phyloP scores from a whole-genome alignment of 2,797 vertebrate species.

The Myripristis jacobus region DNA sequence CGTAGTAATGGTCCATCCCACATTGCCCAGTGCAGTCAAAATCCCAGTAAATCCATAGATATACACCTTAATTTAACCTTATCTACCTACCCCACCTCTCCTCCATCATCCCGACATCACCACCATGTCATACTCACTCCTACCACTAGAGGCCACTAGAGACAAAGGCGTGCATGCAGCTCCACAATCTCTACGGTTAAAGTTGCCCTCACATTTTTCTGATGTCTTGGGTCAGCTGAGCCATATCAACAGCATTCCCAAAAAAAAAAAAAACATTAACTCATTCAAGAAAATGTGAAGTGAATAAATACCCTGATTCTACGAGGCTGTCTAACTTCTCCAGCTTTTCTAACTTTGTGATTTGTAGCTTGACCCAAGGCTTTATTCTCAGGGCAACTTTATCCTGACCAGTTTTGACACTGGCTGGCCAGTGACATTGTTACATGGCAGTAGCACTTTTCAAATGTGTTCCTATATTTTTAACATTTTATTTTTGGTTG shows the following conservation, averaged over 20 bases:
- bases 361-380: conserved; percentile 62
- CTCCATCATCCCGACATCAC: conserved; percentile 75
- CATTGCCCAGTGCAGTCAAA: conserved; percentile 82
- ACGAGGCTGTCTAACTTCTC: background rate
- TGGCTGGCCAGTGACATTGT: conserved; percentile 68
- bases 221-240: conserved; percentile 65
- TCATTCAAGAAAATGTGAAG: conserved; percentile 24
- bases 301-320: background rate
- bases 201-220: conserved; percentile 70
- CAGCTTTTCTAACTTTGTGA: conserved; percentile 26
- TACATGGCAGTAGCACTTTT: conserved; percentile 74
- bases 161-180: conserved; percentile 76
- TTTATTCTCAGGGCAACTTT: conserved; percentile 72
- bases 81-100: conserved; percentile 64
- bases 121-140: conserved; percentile 78
- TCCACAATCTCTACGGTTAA: conserved; percentile 67
- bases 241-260: conserved; percentile 6
- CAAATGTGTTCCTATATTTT: conserved; percentile 44
- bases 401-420: conserved; percentile 66
- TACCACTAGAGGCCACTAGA: conserved; percentile 72
- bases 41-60: conserved; percentile 81
- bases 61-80: conserved; percentile 74
- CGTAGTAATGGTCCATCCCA: conserved; percentile 85
- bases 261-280: conserved; percentile 10
- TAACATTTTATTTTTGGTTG: conserved; percentile 37